phyloP scores from a whole-genome alignment of 2,888 invertebrate species.

The Encarsia formosa region DNA sequence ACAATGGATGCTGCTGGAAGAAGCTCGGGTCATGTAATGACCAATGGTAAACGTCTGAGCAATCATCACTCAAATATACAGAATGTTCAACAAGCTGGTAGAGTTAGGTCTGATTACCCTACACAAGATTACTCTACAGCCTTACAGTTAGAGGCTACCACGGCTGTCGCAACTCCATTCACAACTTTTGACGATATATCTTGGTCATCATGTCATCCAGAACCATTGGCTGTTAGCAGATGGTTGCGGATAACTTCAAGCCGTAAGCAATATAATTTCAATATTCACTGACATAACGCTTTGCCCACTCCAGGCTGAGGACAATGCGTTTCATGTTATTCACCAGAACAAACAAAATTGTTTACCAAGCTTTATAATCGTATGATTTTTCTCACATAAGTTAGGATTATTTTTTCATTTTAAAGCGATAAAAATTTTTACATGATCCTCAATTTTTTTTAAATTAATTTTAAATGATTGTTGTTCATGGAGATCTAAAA shows the following conservation, averaged over 20 bases:
- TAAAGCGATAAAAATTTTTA: no score
- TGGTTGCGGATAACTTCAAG: constrained; percentile 49
- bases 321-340: constrained; percentile 19
- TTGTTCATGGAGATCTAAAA: no score
- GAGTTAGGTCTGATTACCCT: constrained; percentile 40
- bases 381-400: not conserved
- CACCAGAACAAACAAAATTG: constrained; percentile 22
- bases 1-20: not conserved
- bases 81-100: constrained; percentile 32
- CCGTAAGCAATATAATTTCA: constrained; percentile 51
- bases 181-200: constrained; percentile 46
- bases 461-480: no score
- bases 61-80: constrained; percentile 31
- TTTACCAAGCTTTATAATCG: not conserved
- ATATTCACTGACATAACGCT: constrained; percentile 52
- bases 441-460: no score
- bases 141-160: constrained; percentile 47
- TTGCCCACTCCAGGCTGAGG: constrained; percentile 51
- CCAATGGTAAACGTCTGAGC: constrained; percentile 43
- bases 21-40: constrained; percentile 12
- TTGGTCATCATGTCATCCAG: constrained; percentile 50
- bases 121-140: constrained; percentile 39
- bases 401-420: no score
- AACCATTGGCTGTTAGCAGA: constrained; percentile 49
- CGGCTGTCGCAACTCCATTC: constrained; percentile 41